Conservation (phyloP, 1,140 invertebrate genomes). For the Zaprionus kolodkinae region DNA sequence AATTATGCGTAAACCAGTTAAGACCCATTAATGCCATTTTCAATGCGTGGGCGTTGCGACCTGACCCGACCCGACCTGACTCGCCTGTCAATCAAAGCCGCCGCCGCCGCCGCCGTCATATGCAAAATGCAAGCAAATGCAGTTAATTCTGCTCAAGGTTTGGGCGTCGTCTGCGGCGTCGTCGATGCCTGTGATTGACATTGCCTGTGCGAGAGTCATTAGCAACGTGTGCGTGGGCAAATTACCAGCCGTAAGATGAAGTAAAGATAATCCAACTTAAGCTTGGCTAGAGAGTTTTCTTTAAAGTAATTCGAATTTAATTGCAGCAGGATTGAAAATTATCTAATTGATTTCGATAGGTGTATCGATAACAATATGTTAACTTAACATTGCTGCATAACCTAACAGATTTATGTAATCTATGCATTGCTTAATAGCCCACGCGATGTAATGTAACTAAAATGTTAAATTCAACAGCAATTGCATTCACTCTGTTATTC, state of each 20-base stretch:
- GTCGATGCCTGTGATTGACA: neutral
- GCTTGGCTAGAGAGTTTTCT: neutral
- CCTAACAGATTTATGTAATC: too few relatives aligned
- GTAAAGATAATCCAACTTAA: neutral
- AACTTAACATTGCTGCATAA: too few relatives aligned
- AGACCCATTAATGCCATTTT: conserved; percentile 74
- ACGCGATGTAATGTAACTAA: neutral
- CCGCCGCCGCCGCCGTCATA: conserved; percentile 8
- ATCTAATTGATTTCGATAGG: too few relatives aligned
- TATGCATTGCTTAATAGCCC: too few relatives aligned
- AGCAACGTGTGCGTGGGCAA: conserved; percentile 11
- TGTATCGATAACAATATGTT: too few relatives aligned
- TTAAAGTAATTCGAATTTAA: neutral
- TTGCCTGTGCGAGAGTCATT: conserved; percentile 28
- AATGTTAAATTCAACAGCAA: neutral
- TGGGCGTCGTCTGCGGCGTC: conserved; percentile 17
- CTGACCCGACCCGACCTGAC: neutral
- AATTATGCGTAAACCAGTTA: conserved; percentile 73
- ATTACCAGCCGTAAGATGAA: conserved; percentile 10
- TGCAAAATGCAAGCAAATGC: conserved; percentile 53
- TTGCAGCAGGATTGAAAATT: too few relatives aligned
- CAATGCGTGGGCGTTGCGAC: conserved; percentile 28
- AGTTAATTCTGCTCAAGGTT: conserved; percentile 46
- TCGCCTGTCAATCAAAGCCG: conserved; percentile 51
- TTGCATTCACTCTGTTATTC: neutral